These are phyloP conservation scores for Idaea aversata DNA, from an alignment of 2,888 invertebrate species.

Conservation along the genomic window DNA sequence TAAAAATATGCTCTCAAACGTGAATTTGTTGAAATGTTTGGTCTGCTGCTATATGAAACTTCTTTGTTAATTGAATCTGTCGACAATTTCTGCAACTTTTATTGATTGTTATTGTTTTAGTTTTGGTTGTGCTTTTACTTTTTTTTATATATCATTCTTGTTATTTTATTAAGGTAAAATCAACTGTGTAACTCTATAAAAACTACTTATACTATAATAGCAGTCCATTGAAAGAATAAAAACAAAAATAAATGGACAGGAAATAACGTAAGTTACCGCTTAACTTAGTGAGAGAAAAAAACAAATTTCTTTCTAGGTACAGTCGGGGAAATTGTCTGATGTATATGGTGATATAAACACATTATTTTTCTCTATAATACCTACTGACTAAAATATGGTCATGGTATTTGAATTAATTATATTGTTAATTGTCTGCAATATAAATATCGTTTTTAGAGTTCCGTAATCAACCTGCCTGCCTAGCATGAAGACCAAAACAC, in stretches of 20 bases:
- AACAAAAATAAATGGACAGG: slow-evolving; percentile 33
- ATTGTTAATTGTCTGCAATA: no score
- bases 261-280: slow-evolving; percentile 38
- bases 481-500: no score
- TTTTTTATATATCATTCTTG: not conserved
- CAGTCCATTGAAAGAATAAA: slow-evolving; percentile 29
- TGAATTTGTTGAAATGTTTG: not conserved
- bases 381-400: no score
- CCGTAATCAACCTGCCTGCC: no score
- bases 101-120: not conserved
- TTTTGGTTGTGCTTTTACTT: not conserved
- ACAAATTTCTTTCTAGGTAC: slow-evolving; percentile 8
- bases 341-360: not conserved
- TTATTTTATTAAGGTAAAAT: not conserved
- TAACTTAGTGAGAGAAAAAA: slow-evolving; percentile 23
- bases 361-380: not conserved
- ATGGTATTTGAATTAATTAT: no score
- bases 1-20: not conserved
- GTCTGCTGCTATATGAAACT: not conserved
- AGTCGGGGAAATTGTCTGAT: slow-evolving; percentile 2
- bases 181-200: slow-evolving; percentile 15
- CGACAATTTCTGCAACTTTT: slow-evolving; percentile 5
- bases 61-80: not conserved
- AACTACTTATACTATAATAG: slow-evolving; percentile 21
- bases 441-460: no score